phyloP scores from a whole-genome alignment of 1,140 invertebrate species.

The Frieseomelitta varia region DNA sequence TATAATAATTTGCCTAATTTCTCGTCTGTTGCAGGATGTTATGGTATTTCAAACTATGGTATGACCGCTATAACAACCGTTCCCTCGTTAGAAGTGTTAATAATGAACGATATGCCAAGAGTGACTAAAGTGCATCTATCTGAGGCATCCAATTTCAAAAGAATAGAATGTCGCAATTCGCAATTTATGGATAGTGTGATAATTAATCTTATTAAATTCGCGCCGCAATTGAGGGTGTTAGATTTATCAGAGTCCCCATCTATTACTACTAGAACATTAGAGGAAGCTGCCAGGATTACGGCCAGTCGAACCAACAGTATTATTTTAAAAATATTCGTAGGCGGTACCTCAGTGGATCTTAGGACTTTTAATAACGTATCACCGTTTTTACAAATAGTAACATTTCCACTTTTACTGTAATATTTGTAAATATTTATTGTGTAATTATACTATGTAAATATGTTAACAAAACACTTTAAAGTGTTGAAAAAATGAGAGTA shows the following conservation, averaged over 20 bases:
- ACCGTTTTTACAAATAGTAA: constrained; percentile 69
- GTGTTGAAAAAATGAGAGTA: no score
- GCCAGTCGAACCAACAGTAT: constrained; percentile 64
- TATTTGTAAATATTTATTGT: no score
- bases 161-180: constrained; percentile 66
- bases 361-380: constrained; percentile 58
- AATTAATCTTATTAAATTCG: constrained; percentile 55
- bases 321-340: constrained; percentile 70
- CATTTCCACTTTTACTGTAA: background rate
- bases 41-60: constrained; percentile 57
- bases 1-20: no score
- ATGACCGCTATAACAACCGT: constrained; percentile 59
- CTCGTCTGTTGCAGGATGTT: constrained; percentile 60
- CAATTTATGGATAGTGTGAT: constrained; percentile 60
- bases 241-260: no score
- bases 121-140: constrained; percentile 60
- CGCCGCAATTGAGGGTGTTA: constrained; percentile 65
- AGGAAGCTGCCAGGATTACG: constrained; percentile 64
- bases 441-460: no score
- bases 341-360: constrained; percentile 50
- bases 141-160: constrained; percentile 58
- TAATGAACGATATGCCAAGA: constrained; percentile 58
- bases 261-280: constrained; percentile 60
- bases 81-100: constrained; percentile 65
- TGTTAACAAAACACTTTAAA: no score